Percentiles rank a stretch among this genome's conserved stretches.
phyloP scores from a whole-genome alignment of 2,888 invertebrate genomes.

The Tipula confusa region DNA sequence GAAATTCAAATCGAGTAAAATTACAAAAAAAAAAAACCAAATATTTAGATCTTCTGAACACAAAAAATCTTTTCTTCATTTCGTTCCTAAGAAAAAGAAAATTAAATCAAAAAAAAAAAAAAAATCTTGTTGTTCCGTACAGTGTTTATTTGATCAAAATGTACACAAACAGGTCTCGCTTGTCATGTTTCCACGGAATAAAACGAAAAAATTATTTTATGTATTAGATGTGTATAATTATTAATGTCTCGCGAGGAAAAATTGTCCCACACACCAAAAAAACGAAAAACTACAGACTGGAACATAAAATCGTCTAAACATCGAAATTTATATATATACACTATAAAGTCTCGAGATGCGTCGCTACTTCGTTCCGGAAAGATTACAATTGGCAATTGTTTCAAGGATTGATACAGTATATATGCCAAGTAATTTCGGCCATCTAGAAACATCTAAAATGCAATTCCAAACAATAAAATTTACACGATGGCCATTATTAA shows the following conservation, averaged over 20 bases:
- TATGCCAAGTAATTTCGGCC: too few species aligned
- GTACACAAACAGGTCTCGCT: constrained; percentile 20
- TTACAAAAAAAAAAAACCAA: neutral
- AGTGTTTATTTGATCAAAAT: constrained; percentile 12
- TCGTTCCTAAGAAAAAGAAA: neutral
- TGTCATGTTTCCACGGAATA: neutral
- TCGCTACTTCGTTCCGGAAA: too few species aligned
- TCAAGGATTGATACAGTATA: too few species aligned
- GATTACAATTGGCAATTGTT: too few species aligned
- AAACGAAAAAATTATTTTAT: neutral
- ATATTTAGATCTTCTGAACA: constrained; percentile 9
- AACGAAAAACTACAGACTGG: neutral
- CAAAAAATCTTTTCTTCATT: neutral
- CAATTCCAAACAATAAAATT: too few species aligned
- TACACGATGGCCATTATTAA: too few species aligned
- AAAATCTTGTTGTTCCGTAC: neutral
- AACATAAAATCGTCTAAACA: neutral
- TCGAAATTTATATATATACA: neutral
- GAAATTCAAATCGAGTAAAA: neutral
- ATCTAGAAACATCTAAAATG: too few species aligned
- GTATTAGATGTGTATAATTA: too few species aligned
- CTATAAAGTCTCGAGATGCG: too few species aligned
- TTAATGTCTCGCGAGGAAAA: constrained; percentile 4
- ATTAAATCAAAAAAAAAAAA: too few species aligned
- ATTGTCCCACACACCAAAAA: neutral